phyloP scores from a whole-genome alignment of 2,888 invertebrate genomes.

The Eupeodes latifasciatus region DNA sequence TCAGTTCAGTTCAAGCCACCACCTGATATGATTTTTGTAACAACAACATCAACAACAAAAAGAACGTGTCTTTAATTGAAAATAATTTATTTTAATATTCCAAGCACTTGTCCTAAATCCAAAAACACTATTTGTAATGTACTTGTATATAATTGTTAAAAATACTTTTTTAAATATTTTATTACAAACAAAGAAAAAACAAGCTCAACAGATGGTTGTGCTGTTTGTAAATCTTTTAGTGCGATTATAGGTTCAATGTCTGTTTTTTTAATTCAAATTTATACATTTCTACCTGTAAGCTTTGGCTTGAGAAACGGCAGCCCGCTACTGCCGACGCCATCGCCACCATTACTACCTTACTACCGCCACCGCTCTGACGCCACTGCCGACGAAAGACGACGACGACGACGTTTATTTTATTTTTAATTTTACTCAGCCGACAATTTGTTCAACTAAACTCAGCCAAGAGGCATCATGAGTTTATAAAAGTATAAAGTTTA shows the following conservation, averaged over 20 bases:
- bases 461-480: conserved; percentile 21
- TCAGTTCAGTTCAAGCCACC: conserved; percentile 16
- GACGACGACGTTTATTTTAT: conserved; percentile 27
- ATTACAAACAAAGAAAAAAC: conserved; percentile 57
- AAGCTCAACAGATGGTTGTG: conserved; percentile 52
- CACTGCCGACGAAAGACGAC: background rate
- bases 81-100: conserved; percentile 31
- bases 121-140: conserved; percentile 2
- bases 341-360: too few relatives aligned
- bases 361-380: too few relatives aligned
- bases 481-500: background rate
- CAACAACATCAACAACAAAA: background rate
- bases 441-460: conserved; percentile 62
- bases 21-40: conserved; percentile 59
- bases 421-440: conserved; percentile 33
- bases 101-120: conserved; percentile 59
- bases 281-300: conserved; percentile 47
- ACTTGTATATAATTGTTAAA: conserved; percentile 2
- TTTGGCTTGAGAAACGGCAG: conserved; percentile 9
- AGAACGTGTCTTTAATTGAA: conserved; percentile 16
- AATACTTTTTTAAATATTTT: background rate
- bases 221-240: conserved; percentile 34
- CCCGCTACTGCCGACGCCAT: background rate
- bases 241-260: conserved; percentile 70
- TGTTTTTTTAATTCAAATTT: conserved; percentile 60